Percentiles rank a stretch among this genome's conserved stretches.
Evolutionary conservation across 1,140 invertebrate genomes (phyloP).

Genomic region (Drosophila punjabiensis): DNA sequence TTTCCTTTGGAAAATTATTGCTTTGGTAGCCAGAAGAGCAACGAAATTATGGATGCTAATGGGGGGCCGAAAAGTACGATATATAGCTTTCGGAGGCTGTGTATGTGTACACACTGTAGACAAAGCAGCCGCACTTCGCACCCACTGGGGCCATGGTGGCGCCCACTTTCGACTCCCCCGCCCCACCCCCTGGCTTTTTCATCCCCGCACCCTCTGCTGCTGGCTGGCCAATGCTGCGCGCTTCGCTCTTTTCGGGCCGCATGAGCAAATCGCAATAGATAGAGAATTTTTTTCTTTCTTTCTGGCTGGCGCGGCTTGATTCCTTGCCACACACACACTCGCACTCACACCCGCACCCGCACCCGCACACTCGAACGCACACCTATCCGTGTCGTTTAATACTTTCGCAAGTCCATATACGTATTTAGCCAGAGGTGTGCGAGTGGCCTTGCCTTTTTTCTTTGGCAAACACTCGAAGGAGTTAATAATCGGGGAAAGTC

Average conservation of each 20-base stretch:
- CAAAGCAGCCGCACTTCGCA: conserved; percentile 71
- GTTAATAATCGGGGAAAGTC: conserved; percentile 35
- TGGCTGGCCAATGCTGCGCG: conserved; percentile 50
- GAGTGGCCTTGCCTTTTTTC: conserved; percentile 64
- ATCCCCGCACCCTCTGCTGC: conserved; percentile 15
- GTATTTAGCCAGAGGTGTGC: conserved; percentile 7
- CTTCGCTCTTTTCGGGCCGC: conserved; percentile 80
- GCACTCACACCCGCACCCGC: not conserved
- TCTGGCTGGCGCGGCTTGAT: conserved; percentile 61
- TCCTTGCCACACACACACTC: conserved; percentile 62
- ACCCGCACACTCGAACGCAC: conserved; percentile 2
- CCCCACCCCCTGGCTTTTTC: conserved; percentile 15
- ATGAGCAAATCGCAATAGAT: conserved; percentile 85
- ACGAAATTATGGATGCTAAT: conserved; percentile 67
- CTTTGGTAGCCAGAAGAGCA: conserved; percentile 40
- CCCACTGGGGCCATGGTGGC: conserved; percentile 58
- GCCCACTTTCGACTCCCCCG: conserved; percentile 42
- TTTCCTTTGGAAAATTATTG: conserved; percentile 45
- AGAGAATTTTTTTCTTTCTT: conserved; percentile 82
- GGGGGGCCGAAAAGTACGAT: conserved; percentile 36
- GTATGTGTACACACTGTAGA: conserved; percentile 48
- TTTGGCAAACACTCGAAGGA: conserved; percentile 44
- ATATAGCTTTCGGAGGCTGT: conserved; percentile 35
- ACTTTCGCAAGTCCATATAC: conserved; percentile 13
- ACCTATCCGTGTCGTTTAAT: conserved; percentile 7